phyloP scores from a whole-genome alignment of 1,140 invertebrate genomes.

The Diuraphis noxia region DNA sequence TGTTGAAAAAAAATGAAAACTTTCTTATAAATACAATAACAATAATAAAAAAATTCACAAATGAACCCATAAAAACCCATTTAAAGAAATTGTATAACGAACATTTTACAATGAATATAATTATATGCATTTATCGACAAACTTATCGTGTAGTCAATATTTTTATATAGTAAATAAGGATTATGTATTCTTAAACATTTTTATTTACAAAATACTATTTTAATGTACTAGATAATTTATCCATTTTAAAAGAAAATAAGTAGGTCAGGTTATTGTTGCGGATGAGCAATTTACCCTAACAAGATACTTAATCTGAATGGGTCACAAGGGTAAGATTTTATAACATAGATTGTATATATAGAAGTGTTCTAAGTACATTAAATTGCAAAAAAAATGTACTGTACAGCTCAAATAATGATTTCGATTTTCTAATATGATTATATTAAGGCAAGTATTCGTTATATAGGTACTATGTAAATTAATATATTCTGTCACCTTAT shows the following conservation, averaged over 20 bases:
- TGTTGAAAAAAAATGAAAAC: neutral
- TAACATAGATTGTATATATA: neutral
- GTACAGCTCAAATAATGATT: neutral
- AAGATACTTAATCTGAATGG: neutral
- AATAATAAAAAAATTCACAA: neutral
- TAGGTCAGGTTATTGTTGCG: conserved; percentile 20
- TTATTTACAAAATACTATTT: neutral
- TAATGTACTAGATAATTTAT: conserved; percentile 14
- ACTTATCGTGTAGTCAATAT: neutral
- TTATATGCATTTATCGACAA: neutral
- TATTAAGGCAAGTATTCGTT: neutral
- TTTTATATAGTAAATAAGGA: neutral
- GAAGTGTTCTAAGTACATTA: neutral
- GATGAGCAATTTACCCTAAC: neutral
- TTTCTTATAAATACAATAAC: neutral
- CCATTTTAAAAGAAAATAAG: conserved; percentile 13
- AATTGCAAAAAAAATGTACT: neutral
- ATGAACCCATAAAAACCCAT: neutral
- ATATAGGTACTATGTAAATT: neutral
- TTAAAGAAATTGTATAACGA: neutral
- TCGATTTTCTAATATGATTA: neutral
- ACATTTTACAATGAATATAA: neutral
- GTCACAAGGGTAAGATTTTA: neutral
- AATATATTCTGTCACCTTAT: neutral
- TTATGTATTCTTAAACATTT: neutral